Evolutionary conservation across 2,888 invertebrate species (phyloP), one percentile per base, ranked within the genome.

Genomic region (Conus canariensis): DNA sequence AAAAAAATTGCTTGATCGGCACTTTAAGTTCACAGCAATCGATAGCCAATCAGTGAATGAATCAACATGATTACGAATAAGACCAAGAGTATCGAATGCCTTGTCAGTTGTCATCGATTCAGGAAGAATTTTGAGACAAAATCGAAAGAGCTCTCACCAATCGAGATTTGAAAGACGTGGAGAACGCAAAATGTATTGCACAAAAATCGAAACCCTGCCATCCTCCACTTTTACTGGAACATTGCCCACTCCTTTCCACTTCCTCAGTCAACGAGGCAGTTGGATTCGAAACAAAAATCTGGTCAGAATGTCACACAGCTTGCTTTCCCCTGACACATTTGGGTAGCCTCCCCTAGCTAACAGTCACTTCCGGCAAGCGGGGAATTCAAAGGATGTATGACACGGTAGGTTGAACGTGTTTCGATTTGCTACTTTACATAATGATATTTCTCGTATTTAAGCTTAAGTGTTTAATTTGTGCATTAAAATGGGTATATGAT

Each of bases 291-390:
- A 58, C 56, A 83, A 83, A 58, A 83, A 22, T 83, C 82, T 22
- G 22, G 45, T 30, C n/a, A 56, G 22, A 19, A 9, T 16, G 22
- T 83, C 30, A 12, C 25, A 16, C 77, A 77, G 82, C 19, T 22
- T 83, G 19, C 12, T 22, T 19, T 83, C 82, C 82, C 82, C 58
- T 83, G 56, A 83, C 6, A 58, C 9, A 22, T 56, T 19, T 16
- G 56, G 58, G 82, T 83, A 58, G 22, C 82, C 58, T 58, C 82
- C 82, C 82, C 58, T 83, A 10, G 22, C 22, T 8, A 83, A 85
- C 85, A 85, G 85, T 60, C 59, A 86, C 67, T 86, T 86, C 86
- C 86, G 86, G 67, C 19, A 86, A 64, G 86, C 86, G 86, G 86
- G 86, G 60, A 86, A 67, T 86, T 86, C 67, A 67, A 86, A 67